Evolutionary conservation across 2,888 invertebrate genomes (phyloP).

Genomic region (Coecobrya sp.): DNA sequence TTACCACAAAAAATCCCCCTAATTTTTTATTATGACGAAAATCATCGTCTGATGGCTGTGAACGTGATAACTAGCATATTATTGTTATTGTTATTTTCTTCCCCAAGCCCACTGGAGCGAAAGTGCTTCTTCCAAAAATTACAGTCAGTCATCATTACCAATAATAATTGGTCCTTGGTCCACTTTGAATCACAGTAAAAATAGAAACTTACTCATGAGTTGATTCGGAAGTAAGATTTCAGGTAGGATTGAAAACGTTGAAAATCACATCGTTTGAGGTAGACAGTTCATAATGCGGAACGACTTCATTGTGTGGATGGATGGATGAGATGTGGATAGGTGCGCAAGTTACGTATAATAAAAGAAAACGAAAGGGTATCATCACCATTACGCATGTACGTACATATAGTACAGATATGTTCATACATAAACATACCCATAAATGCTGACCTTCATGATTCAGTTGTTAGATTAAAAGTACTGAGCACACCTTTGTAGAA

Average conservation of each 20-base stretch:
- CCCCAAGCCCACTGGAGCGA: conserved; percentile 14
- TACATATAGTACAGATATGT: background rate
- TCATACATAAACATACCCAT: background rate
- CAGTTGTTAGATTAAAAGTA: conserved; percentile 31
- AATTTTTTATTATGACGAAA: conserved; percentile 4
- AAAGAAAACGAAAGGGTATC: background rate
- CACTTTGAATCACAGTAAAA: conserved; percentile 15
- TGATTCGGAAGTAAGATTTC: conserved; percentile 37
- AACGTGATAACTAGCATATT: background rate
- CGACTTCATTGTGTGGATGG: background rate
- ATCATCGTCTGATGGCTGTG: background rate
- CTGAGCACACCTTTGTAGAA: background rate
- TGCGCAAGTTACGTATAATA: background rate
- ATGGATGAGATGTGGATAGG: background rate
- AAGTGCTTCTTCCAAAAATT: background rate
- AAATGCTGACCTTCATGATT: conserved; percentile 53
- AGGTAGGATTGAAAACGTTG: background rate
- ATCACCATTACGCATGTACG: background rate
- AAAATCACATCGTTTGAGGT: conserved; percentile 20
- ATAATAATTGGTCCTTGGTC: conserved; percentile 30
- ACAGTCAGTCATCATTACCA: background rate
- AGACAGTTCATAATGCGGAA: conserved; percentile 28
- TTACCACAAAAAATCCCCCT: background rate
- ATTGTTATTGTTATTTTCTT: background rate
- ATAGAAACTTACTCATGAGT: background rate